Evolutionary conservation across 2,113 vertebrate genomes (phyloP).

Genomic region (Microcebus ravelobensis): DNA sequence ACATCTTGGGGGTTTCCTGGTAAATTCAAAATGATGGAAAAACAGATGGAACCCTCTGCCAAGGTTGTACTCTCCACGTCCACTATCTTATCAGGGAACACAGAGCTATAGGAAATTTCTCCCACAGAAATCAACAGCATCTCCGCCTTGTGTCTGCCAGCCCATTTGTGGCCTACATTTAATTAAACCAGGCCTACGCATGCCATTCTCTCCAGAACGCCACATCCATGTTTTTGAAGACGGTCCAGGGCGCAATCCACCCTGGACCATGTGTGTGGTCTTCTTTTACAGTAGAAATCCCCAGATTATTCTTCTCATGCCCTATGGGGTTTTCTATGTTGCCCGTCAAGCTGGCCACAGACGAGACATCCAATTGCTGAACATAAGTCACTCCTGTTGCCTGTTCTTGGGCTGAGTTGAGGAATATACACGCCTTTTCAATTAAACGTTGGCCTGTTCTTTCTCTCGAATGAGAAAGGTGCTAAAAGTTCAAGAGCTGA

Average conservation of each 20-base stretch:
- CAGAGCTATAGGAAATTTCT: slow-evolving; percentile 16
- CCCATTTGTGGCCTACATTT: slow-evolving; percentile 79
- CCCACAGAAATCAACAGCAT: neutral
- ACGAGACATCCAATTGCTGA: slow-evolving; percentile 61
- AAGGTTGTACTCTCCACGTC: neutral
- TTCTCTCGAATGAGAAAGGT: slow-evolving; percentile 53
- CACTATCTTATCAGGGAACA: slow-evolving; percentile 20
- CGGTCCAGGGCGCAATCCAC: slow-evolving; percentile 84
- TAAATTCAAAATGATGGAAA: slow-evolving; percentile 54
- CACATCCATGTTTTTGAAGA: slow-evolving; percentile 86
- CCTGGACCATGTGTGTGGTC: slow-evolving; percentile 85
- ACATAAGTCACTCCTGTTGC: slow-evolving; percentile 2
- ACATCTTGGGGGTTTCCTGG: slow-evolving; percentile 47
- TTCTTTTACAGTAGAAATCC: slow-evolving; percentile 80
- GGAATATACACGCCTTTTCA: neutral
- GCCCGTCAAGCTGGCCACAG: slow-evolving; percentile 68
- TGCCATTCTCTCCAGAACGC: slow-evolving; percentile 68
- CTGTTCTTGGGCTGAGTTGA: neutral
- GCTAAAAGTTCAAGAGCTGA: slow-evolving; percentile 59
- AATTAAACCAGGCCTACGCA: slow-evolving; percentile 85
- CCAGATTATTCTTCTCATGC: slow-evolving; percentile 81
- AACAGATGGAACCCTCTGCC: slow-evolving; percentile 31
- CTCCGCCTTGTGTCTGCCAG: slow-evolving; percentile 3
- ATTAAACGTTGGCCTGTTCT: slow-evolving; percentile 13
- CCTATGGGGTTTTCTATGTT: slow-evolving; percentile 80